Evolutionary conservation across 2,113 vertebrate species (phyloP).

Genomic region (Jaculus jaculus): DNA sequence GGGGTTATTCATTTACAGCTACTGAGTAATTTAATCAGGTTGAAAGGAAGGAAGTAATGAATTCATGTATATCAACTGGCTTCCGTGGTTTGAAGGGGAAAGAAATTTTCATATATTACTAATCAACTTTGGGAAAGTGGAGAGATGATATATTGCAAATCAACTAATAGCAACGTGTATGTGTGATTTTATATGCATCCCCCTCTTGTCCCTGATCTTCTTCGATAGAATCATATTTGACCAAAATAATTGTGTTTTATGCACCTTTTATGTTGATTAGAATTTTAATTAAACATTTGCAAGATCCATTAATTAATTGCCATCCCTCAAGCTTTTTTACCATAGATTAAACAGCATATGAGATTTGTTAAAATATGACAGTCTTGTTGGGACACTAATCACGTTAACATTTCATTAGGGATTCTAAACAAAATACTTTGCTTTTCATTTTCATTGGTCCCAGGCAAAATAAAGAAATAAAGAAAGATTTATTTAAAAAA

Average conservation of each 20-base stretch:
- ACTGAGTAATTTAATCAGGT: conserved; percentile 54
- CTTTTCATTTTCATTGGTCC: conserved; percentile 32
- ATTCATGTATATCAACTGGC: conserved; percentile 35
- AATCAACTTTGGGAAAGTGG: conserved; percentile 26
- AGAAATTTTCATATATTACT: conserved; percentile 47
- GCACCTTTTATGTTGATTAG: conserved; percentile 72
- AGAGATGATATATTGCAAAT: conserved; percentile 22
- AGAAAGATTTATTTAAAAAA: neutral
- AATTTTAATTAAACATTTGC: conserved; percentile 70
- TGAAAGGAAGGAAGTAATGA: conserved; percentile 47
- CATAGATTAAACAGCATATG: conserved; percentile 57
- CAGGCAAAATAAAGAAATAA: conserved; percentile 17
- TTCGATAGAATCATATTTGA: conserved; percentile 48
- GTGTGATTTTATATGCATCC: neutral
- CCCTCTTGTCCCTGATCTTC: neutral
- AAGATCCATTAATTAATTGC: conserved; percentile 71
- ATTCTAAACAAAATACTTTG: neutral
- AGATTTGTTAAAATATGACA: conserved; percentile 50
- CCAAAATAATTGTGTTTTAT: conserved; percentile 64
- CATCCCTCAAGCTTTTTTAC: conserved; percentile 50
- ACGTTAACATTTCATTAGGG: conserved; percentile 59
- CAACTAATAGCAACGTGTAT: neutral
- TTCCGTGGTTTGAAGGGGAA: neutral
- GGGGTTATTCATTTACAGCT: conserved; percentile 19
- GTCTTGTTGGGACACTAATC: conserved; percentile 53